These are phyloP conservation scores for Nemoura dubitans DNA, from an alignment of 2,888 invertebrate species.

Conservation along the genomic window DNA sequence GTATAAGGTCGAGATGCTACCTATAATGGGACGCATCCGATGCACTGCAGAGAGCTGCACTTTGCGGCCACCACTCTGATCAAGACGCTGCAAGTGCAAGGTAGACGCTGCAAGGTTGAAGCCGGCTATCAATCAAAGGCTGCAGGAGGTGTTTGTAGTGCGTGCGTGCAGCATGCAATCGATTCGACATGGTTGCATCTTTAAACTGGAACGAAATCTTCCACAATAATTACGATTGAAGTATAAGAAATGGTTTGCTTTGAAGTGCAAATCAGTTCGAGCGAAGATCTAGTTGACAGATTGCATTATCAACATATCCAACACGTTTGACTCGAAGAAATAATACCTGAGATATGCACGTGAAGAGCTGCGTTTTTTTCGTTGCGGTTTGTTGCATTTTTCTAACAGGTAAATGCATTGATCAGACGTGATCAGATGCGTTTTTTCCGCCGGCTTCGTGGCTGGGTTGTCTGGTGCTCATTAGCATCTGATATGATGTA, in stretches of 20 bases:
- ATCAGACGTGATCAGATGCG: no score
- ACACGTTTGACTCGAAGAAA: background rate
- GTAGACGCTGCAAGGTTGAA: background rate
- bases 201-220: background rate
- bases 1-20: background rate
- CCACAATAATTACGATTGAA: background rate
- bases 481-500: conserved; percentile 12
- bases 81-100: background rate
- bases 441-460: background rate
- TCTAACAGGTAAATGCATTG: background rate
- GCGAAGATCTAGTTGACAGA: conserved; percentile 7
- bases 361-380: background rate
- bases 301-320: background rate
- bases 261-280: background rate
- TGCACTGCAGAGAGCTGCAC: background rate
- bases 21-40: background rate
- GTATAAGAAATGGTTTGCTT: conserved; percentile 4
- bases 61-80: background rate
- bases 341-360: background rate
- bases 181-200: background rate
- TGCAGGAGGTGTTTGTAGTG: background rate
- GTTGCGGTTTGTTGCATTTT: background rate
- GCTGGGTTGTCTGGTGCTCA: background rate
- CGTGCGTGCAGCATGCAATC: conserved; percentile 5
- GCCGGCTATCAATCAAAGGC: background rate